Conservation (phyloP, 2,113 vertebrate species). For the Calidris pugnax region DNA sequence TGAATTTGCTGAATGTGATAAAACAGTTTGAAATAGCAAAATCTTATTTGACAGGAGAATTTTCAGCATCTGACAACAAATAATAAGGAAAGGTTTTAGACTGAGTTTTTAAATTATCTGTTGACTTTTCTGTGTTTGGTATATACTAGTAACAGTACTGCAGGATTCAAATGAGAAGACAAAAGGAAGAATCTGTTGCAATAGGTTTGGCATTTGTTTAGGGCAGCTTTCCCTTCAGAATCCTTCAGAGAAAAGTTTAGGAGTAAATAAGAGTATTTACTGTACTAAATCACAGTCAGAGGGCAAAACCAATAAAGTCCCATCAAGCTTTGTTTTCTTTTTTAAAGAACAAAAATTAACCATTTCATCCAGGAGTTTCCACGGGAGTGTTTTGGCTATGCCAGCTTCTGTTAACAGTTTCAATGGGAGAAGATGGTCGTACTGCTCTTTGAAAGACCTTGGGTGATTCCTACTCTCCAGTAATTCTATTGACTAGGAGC, state of each 20-base stretch:
- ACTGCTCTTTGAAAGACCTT: not conserved
- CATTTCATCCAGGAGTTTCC: not conserved
- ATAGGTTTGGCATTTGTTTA: not conserved
- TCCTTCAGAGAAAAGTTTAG: not conserved
- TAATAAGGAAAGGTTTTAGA: not conserved
- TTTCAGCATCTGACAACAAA: not conserved
- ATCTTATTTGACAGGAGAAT: not conserved
- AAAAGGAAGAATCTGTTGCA: not conserved
- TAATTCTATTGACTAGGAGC: not conserved
- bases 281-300: not conserved
- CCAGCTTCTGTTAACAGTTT: not conserved
- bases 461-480: not conserved
- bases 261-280: not conserved
- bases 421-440: not conserved
- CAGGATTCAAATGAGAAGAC: not conserved
- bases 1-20: slow-evolving; percentile 7
- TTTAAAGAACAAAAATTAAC: not conserved
- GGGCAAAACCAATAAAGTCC: not conserved
- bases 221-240: not conserved
- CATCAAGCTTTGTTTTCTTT: not conserved
- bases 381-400: not conserved
- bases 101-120: not conserved
- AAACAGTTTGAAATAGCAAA: not conserved
- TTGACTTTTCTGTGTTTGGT: not conserved
- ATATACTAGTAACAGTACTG: not conserved